Conservation (phyloP, 2,797 vertebrate species). For the Bufotes viridis region DNA sequence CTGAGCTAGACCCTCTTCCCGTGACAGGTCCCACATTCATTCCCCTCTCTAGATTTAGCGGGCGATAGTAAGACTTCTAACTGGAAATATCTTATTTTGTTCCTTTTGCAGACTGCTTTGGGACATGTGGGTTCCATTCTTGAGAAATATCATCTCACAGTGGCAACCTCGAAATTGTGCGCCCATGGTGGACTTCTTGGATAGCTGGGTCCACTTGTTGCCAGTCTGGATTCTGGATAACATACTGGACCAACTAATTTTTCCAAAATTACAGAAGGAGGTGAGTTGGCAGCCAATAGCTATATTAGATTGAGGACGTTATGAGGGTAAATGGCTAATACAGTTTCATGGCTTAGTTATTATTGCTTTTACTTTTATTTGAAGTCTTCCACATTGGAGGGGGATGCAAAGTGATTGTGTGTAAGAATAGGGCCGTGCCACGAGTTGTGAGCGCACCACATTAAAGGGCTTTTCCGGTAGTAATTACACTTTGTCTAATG, state of each 20-base stretch:
- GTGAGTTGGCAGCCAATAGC: slow-evolving; percentile 66
- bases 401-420: no score
- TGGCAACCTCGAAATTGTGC: slow-evolving; percentile 93
- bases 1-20: no score
- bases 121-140: slow-evolving; percentile 94
- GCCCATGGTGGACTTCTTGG: slow-evolving; percentile 94
- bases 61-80: not conserved
- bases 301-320: no score
- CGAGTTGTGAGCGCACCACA: no score
- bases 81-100: not conserved
- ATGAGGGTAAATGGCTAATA: no score
- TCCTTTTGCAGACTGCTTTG: slow-evolving; percentile 83
- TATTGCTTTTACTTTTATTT: not conserved
- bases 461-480: no score
- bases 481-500: no score
- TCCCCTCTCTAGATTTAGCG: not conserved
- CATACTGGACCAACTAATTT: slow-evolving; percentile 92
- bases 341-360: no score
- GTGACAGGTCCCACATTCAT: not conserved
- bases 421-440: no score
- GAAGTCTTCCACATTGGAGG: no score
- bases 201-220: slow-evolving; percentile 89
- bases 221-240: slow-evolving; percentile 92
- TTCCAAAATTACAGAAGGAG: slow-evolving; percentile 95
- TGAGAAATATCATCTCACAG: slow-evolving; percentile 81